Base-by-base conservation (phyloP, 2,888 invertebrate genomes). In the Drosophila eohydei region DNA sequence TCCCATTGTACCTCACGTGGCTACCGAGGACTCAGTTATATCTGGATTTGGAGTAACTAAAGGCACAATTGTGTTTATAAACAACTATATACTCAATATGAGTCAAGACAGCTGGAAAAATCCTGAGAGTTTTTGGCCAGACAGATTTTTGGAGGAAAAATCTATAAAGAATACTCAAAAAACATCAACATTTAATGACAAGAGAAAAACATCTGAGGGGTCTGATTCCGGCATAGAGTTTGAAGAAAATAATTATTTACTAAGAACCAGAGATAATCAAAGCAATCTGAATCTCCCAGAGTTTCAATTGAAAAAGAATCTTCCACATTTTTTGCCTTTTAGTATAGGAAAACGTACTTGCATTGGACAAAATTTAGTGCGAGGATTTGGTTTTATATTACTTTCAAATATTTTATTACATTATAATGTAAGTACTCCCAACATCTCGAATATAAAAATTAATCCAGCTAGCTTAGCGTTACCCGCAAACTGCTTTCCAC, bases 1-100 rank as follows among this genome's bases (percentile, higher is more conserved):
- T 0, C 97, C 98, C 0, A 97, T 98, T 64, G 97, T 98, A 0
- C 98, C 98, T 0, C 97, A 97, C 89, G 97, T 97, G 0, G 97
- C 97, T 0, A 96, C 96, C 0, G 95, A 95, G 81, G 95, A 96
- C 86, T 95, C 96, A 0, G 94, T 94, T 0, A 94, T 98, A 7
- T 94, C 95, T 38, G 97, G 96, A 0, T 96, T 94, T 86, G 94
- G 94, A 0, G 94, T 97, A 0, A 94, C 95, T 51, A 96, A 96
- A 88, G 97, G 96, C 0, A 97, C 97, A 0, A 94, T 97, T 57
- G 95, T 97, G 0, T 96, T 97, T 88, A 95, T 97, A 32, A 97
- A 97, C 89, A 97, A 97, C 90, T 97, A 96, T 91, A 95, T 96
- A 73, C 91, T 97, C n/a, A 97, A 97, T 90, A 95, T 94, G 34